Evolutionary conservation across 2,113 vertebrate species (phyloP).

Genomic region (Carassius gibelio): DNA sequence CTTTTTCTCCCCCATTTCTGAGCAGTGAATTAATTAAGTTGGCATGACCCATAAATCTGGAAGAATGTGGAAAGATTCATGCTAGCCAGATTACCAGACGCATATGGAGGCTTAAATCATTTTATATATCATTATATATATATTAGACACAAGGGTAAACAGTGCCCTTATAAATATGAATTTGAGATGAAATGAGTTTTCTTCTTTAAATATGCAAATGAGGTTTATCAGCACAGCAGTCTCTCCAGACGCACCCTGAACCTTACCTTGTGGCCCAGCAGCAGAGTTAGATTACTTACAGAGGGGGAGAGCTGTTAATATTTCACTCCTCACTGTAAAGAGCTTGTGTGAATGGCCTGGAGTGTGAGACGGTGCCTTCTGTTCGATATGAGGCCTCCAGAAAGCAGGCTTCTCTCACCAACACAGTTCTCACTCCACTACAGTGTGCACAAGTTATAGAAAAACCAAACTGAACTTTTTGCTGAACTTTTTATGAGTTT

Average conservation of each 20-base stretch:
- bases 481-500: slow-evolving; percentile 58
- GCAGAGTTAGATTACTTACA: slow-evolving; percentile 73
- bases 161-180: neutral
- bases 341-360: slow-evolving; percentile 72
- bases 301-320: slow-evolving; percentile 75
- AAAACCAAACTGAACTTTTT: slow-evolving; percentile 49
- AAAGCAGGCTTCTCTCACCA: slow-evolving; percentile 57
- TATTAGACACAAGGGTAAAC: neutral
- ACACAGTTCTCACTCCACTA: slow-evolving; percentile 32
- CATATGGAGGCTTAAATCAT: neutral
- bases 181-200: neutral
- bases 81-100: neutral
- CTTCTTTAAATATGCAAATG: slow-evolving; percentile 41
- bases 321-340: slow-evolving; percentile 72
- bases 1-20: neutral
- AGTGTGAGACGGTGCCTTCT: slow-evolving; percentile 81
- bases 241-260: slow-evolving; percentile 38
- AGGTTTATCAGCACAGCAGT: slow-evolving; percentile 39
- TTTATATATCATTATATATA: too few relatives aligned
- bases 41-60: neutral
- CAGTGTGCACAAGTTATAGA: slow-evolving; percentile 48
- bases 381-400: slow-evolving; percentile 74
- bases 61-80: neutral
- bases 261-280: slow-evolving; percentile 53
- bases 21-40: neutral